phyloP scores from a whole-genome alignment of 2,888 invertebrate genomes.

The Drosophila affinis region DNA sequence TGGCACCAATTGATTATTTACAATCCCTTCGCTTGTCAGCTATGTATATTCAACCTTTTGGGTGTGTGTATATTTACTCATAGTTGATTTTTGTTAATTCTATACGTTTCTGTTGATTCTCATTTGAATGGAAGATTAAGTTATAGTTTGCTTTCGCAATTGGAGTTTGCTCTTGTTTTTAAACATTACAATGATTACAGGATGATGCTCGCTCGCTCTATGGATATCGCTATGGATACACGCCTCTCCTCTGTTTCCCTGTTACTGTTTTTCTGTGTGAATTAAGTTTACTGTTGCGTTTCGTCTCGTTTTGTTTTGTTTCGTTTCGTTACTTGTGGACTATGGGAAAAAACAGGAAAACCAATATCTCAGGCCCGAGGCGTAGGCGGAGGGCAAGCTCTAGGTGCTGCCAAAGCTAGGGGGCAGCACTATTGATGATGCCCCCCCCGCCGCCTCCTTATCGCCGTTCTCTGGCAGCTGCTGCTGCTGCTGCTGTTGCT shows the following conservation, averaged over 20 bases:
- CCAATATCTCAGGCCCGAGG: slow-evolving; percentile 84
- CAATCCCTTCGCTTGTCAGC: slow-evolving; percentile 14
- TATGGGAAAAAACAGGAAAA: slow-evolving; percentile 83
- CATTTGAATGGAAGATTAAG: slow-evolving; percentile 35
- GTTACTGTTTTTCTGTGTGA: slow-evolving; percentile 3
- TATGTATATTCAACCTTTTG: slow-evolving; percentile 2
- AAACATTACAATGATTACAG: slow-evolving; percentile 33
- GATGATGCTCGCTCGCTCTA: slow-evolving; percentile 29
- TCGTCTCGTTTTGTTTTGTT: background rate
- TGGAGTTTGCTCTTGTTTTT: slow-evolving; percentile 36
- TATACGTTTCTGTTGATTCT: slow-evolving; percentile 22
- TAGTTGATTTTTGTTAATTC: slow-evolving; percentile 22
- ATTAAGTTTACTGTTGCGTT: slow-evolving; percentile 22
- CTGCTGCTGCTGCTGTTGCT: slow-evolving; percentile 37
- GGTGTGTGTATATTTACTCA: slow-evolving; percentile 7
- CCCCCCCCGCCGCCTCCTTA: slow-evolving; percentile 64
- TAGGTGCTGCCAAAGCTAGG: slow-evolving; percentile 68
- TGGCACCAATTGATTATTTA: slow-evolving; percentile 44
- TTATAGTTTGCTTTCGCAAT: slow-evolving; percentile 29
- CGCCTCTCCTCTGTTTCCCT: slow-evolving; percentile 23
- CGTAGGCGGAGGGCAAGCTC: slow-evolving; percentile 82
- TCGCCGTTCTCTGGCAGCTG: slow-evolving; percentile 86
- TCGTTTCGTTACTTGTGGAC: slow-evolving; percentile 14
- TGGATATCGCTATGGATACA: slow-evolving; percentile 8
- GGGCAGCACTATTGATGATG: slow-evolving; percentile 45